Evolutionary conservation across 1,140 invertebrate species (phyloP).

Genomic region (Capitella teleta): DNA sequence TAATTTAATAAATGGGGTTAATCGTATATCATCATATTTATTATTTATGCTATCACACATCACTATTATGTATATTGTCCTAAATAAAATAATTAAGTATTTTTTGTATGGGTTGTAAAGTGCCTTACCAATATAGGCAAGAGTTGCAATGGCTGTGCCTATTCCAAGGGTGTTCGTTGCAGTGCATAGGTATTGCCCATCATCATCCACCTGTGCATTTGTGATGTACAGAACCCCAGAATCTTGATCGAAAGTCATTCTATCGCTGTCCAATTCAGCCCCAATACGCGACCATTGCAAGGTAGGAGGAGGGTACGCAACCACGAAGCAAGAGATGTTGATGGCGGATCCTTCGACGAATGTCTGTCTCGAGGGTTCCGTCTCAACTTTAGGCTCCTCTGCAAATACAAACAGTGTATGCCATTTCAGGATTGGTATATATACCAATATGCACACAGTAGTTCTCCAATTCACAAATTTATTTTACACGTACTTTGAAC

Average conservation of each 20-base stretch:
- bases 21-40: no score
- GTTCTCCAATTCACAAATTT: no score
- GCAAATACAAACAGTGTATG: slow-evolving; percentile 4
- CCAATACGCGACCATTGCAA: slow-evolving; percentile 26
- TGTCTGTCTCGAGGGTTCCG: slow-evolving; percentile 29
- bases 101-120: no score
- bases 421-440: not conserved
- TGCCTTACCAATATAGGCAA: slow-evolving; percentile 29
- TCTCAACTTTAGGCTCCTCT: slow-evolving; percentile 39
- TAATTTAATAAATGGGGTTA: no score
- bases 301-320: slow-evolving; percentile 26
- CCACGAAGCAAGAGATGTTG: slow-evolving; percentile 23
- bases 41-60: no score
- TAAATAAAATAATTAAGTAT: no score
- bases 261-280: slow-evolving; percentile 17
- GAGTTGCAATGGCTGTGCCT: slow-evolving; percentile 16
- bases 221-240: slow-evolving; percentile 20
- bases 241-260: slow-evolving; percentile 13
- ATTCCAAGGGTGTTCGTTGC: slow-evolving; percentile 33
- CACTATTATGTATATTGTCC: no score
- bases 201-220: slow-evolving; percentile 24
- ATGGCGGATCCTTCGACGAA: slow-evolving; percentile 26
- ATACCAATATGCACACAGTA: no score
- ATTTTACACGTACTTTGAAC: slow-evolving; percentile 30
- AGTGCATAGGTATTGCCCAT: slow-evolving; percentile 32